Conservation (phyloP, 2,113 vertebrate species). For the Probosciger aterrimus region DNA sequence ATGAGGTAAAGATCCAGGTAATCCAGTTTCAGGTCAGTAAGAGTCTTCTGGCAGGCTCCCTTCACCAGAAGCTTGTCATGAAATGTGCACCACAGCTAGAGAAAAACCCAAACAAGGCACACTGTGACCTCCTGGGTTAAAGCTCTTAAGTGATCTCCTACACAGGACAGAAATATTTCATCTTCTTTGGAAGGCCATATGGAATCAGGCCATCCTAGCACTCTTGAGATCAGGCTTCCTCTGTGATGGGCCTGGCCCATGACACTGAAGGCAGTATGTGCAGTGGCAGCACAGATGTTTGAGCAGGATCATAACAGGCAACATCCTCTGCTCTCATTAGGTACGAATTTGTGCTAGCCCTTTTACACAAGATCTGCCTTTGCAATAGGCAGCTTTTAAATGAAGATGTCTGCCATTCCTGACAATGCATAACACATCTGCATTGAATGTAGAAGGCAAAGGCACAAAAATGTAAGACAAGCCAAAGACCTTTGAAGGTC, state of each 20-base stretch:
- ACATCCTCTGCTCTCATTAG: neutral
- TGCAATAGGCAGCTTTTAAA: neutral
- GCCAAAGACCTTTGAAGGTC: neutral
- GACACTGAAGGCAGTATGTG: neutral
- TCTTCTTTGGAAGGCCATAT: neutral
- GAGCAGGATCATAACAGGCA: neutral
- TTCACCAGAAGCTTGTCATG: slow-evolving; percentile 83
- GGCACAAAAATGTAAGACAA: neutral
- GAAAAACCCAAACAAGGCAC: neutral
- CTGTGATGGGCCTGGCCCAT: too few species aligned
- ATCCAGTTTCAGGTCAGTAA: slow-evolving; percentile 83
- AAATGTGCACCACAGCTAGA: slow-evolving; percentile 89
- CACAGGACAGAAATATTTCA: neutral
- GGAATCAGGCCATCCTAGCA: too few species aligned
- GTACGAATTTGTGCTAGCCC: neutral
- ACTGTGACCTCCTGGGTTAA: neutral
- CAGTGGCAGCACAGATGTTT: neutral
- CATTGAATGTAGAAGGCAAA: neutral
- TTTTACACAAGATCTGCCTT: neutral
- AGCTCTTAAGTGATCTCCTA: neutral
- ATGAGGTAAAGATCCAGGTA: slow-evolving; percentile 94
- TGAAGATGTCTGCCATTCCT: neutral
- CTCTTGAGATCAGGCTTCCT: neutral
- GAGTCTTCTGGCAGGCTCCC: slow-evolving; percentile 83
- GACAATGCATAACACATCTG: too few species aligned